Conservation (phyloP, 2,113 vertebrate genomes). For the Passer domesticus region DNA sequence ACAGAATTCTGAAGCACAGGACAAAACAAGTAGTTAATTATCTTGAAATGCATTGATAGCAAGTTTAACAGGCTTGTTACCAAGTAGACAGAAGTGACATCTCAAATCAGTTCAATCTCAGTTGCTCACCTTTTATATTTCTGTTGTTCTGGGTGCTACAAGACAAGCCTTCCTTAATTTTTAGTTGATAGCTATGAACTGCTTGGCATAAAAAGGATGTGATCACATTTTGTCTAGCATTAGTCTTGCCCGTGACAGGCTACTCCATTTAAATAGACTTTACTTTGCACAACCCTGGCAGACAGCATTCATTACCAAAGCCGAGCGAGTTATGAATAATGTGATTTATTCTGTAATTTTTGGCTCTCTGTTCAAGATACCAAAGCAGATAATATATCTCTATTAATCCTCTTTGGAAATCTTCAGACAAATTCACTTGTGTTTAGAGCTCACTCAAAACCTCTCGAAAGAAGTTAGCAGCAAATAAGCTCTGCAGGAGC, state of each 20-base stretch:
- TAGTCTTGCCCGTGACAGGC: conserved; percentile 17
- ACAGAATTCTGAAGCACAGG: background rate
- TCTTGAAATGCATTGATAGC: background rate
- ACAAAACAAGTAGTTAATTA: background rate
- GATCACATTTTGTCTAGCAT: background rate
- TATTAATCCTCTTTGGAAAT: conserved; percentile 10
- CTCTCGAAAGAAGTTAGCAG: background rate
- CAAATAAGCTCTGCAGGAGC: background rate
- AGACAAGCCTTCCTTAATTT: background rate
- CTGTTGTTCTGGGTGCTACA: background rate
- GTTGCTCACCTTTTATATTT: background rate
- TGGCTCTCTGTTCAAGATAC: background rate
- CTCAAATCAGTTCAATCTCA: background rate
- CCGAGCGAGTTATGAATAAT: background rate
- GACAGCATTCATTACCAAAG: background rate
- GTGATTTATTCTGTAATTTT: conserved; percentile 38
- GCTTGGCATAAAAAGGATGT: background rate
- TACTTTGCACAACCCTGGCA: background rate
- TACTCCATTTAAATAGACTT: conserved; percentile 21
- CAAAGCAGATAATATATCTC: conserved; percentile 4
- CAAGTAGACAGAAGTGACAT: background rate
- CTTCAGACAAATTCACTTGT: conserved; percentile 1
- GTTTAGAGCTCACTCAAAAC: background rate
- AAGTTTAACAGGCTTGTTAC: background rate
- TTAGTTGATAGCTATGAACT: background rate